Conservation (phyloP, 1,140 invertebrate species). For the Wiebesia pumilae region DNA sequence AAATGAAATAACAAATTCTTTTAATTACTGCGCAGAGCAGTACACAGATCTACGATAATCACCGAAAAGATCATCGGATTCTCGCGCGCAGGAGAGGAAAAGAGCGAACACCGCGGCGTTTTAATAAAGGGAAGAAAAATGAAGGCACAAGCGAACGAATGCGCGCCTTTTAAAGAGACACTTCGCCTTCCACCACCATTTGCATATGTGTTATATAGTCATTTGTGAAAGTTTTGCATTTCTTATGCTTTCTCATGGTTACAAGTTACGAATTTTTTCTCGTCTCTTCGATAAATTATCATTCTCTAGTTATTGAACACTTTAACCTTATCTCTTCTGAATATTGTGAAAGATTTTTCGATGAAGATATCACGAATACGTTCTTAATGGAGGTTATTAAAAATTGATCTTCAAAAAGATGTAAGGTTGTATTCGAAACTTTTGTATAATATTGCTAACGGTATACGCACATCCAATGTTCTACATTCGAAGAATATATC, state of each 20-base stretch:
- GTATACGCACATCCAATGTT: neutral
- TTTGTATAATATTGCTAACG: neutral
- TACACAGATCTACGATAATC: slow-evolving; percentile 44
- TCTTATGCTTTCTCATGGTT: slow-evolving; percentile 7
- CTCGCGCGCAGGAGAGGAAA: slow-evolving; percentile 13
- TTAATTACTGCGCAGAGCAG: slow-evolving; percentile 33
- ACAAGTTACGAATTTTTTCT: neutral
- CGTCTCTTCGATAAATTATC: neutral
- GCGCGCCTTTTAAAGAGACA: slow-evolving; percentile 15
- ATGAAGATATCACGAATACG: neutral
- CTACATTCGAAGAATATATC: neutral
- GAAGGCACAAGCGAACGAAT: neutral
- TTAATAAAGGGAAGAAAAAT: slow-evolving; percentile 40
- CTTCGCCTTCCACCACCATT: neutral
- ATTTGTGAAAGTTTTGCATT: slow-evolving; percentile 17
- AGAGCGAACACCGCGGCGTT: slow-evolving; percentile 26
- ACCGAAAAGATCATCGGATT: slow-evolving; percentile 49
- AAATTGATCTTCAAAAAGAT: neutral
- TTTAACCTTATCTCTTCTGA: neutral
- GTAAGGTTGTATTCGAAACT: neutral
- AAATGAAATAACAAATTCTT: slow-evolving; percentile 14
- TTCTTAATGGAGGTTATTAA: neutral
- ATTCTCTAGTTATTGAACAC: slow-evolving; percentile 15
- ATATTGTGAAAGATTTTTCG: slow-evolving; percentile 17
- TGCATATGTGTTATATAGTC: neutral